Percentiles rank a stretch among this genome's conserved stretches.
Evolutionary conservation across 2,888 invertebrate genomes (phyloP).

Genomic region (Mylabris sibirica): DNA sequence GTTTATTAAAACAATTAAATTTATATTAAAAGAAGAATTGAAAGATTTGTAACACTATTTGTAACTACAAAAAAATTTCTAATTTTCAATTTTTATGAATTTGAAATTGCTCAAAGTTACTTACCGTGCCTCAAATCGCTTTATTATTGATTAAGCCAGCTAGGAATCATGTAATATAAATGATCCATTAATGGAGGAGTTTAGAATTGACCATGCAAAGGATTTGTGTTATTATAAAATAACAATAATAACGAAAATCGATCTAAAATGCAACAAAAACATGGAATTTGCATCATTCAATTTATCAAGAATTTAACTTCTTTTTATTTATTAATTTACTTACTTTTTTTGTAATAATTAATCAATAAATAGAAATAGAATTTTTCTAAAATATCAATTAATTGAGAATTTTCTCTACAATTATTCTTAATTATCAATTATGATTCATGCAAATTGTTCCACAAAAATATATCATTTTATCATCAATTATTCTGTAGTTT

Average conservation of each 20-base stretch:
- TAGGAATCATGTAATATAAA: no score
- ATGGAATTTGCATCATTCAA: neutral
- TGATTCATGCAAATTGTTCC: constrained; percentile 11
- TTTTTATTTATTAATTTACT: neutral
- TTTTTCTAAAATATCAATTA: constrained; percentile 1
- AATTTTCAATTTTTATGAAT: no score
- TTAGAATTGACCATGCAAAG: neutral
- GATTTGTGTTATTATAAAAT: neutral
- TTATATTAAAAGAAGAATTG: no score
- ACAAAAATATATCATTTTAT: constrained; percentile 12
- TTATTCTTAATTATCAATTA: constrained; percentile 1
- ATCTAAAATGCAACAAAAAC: neutral
- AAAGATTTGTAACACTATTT: no score
- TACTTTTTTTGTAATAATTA: neutral
- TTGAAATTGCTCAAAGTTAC: no score
- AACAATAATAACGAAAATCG: neutral
- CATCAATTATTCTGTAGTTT: neutral
- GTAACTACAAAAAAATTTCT: no score
- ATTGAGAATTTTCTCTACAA: neutral
- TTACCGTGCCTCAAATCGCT: no score
- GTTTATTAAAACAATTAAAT: no score
- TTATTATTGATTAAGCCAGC: neutral
- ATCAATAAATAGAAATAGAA: no score
- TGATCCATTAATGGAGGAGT: neutral
- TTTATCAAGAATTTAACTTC: neutral